phyloP scores from a whole-genome alignment of 53 echinoderm and acorn worm genomes.

The Actinopyga echinites region DNA sequence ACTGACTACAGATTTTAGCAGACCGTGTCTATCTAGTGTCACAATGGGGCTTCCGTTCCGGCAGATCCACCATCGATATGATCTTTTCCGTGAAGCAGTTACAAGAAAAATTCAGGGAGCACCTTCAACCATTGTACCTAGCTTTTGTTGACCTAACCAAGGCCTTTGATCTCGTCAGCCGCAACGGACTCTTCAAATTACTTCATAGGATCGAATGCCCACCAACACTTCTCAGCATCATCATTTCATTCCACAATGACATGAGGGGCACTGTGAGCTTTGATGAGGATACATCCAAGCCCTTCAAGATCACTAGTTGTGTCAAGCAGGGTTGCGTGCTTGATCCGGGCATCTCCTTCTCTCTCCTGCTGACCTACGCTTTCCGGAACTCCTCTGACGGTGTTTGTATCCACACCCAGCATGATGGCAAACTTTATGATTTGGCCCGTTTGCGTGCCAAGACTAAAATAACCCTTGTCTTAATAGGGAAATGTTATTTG shows the following conservation, averaged over 20 bases:
- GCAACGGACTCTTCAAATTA: too few species aligned
- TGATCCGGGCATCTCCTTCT: constrained; percentile 41
- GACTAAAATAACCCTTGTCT: not conserved
- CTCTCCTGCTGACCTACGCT: constrained; percentile 33
- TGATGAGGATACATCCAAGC: not conserved
- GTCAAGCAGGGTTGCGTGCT: constrained; percentile 72
- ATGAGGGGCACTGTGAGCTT: not conserved
- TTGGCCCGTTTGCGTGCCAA: not conserved
- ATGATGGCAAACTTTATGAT: constrained; percentile 20
- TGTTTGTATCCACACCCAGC: constrained; percentile 43
- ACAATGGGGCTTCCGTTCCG: constrained; percentile 47
- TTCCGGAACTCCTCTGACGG: constrained; percentile 14
- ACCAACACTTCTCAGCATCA: constrained; percentile 48
- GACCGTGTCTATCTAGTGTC: constrained; percentile 31
- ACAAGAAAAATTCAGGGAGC: constrained; percentile 56
- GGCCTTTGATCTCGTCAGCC: constrained; percentile 34
- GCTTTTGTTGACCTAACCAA: constrained; percentile 40
- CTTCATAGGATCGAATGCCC: constrained; percentile 40
- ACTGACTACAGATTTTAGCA: not conserved
- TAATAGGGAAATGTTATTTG: constrained; percentile 4
- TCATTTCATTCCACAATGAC: not conserved
- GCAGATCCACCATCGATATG: constrained; percentile 42
- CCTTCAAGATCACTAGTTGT: constrained; percentile 52
- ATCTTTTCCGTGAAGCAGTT: constrained; percentile 8
- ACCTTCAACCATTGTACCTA: constrained; percentile 37